These are phyloP conservation scores for Leptinotarsa juncta DNA, from an alignment of 2,888 invertebrate species.

Conservation along the genomic window DNA sequence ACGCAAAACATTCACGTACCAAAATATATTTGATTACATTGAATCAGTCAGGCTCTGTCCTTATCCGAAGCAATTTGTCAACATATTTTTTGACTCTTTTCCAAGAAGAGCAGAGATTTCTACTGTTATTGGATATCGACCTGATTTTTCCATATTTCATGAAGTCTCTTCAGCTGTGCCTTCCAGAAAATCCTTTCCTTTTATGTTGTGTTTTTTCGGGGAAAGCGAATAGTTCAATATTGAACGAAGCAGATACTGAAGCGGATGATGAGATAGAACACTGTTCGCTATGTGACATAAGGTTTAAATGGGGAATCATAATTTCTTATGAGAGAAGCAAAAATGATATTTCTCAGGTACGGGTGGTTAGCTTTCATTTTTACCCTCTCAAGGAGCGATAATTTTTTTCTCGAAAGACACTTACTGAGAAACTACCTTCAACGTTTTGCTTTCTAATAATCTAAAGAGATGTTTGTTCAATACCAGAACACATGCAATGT, in stretches of 20 bases:
- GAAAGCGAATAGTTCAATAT: background rate
- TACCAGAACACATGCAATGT: too few species aligned
- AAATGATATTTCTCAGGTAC: background rate
- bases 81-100: constrained; percentile 6
- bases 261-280: constrained; percentile 1
- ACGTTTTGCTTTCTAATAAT: too few species aligned
- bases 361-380: background rate
- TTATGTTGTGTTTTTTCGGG: constrained; percentile 10
- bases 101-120: background rate
- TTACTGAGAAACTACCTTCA: too few species aligned
- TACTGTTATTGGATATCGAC: constrained; percentile 12
- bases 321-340: background rate
- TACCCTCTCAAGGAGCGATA: background rate
- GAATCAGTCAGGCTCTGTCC: background rate
- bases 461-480: too few species aligned
- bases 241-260: constrained; percentile 3
- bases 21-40: background rate
- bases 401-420: background rate
- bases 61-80: constrained; percentile 9
- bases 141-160: constrained; percentile 18
- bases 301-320: background rate
- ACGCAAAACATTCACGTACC: background rate
- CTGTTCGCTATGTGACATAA: background rate
- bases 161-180: constrained; percentile 10
- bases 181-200: background rate